Conservation (phyloP, 2,113 vertebrate genomes). For the Nettapus auritus region DNA sequence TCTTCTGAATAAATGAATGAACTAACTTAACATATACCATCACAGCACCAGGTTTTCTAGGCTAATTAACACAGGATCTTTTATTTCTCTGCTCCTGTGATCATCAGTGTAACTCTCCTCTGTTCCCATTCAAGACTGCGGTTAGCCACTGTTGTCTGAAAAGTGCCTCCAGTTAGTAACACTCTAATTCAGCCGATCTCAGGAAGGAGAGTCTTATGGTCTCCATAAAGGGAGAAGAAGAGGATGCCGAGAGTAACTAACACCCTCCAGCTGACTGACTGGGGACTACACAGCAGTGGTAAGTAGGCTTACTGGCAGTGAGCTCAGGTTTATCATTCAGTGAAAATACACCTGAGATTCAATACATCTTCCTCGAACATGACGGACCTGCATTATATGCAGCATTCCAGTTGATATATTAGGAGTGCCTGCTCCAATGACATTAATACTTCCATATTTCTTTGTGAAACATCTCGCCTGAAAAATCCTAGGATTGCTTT, state of each 20-base stretch:
- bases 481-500: constrained; percentile 67
- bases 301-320: not conserved
- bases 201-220: not conserved
- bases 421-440: constrained; percentile 51
- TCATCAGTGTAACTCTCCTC: not conserved
- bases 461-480: constrained; percentile 57
- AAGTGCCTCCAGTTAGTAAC: not conserved
- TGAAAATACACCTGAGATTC: constrained; percentile 39
- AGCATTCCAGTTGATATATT: constrained; percentile 62
- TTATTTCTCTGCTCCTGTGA: not conserved
- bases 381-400: constrained; percentile 51
- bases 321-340: constrained; percentile 39
- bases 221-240: not conserved
- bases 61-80: not conserved
- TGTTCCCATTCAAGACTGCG: not conserved
- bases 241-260: not conserved
- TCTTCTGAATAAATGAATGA: not conserved
- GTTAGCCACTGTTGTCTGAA: not conserved
- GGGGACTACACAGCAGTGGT: not conserved
- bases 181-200: not conserved
- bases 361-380: constrained; percentile 47
- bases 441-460: constrained; percentile 73
- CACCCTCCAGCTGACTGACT: not conserved
- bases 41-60: not conserved
- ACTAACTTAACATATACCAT: not conserved